Conservation (phyloP, 2,888 invertebrate genomes). For the Oxycera nigricornis region DNA sequence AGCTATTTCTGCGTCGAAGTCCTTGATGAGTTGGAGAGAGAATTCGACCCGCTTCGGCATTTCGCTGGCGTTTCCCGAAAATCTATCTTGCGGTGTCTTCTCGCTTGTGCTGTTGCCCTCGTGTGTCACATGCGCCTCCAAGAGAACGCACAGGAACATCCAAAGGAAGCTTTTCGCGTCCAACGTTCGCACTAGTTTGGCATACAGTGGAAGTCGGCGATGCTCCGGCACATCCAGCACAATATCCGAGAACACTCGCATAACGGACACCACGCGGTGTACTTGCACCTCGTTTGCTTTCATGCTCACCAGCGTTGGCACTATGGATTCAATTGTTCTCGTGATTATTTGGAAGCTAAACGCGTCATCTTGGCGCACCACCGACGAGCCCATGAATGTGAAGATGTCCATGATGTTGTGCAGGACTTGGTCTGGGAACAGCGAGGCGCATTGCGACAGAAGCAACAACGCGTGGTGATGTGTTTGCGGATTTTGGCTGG, state of each 20-base stretch:
- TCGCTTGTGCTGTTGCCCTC: constrained; percentile 63
- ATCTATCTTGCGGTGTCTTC: constrained; percentile 43
- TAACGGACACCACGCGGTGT: constrained; percentile 67
- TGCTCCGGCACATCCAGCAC: constrained; percentile 93
- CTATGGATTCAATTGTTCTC: constrained; percentile 86
- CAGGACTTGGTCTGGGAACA: constrained; percentile 83
- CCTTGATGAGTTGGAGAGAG: constrained; percentile 70
- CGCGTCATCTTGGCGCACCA: constrained; percentile 90
- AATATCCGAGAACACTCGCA: constrained; percentile 90
- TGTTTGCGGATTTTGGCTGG: constrained; percentile 92
- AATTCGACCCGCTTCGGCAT: constrained; percentile 70
- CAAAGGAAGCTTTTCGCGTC: constrained; percentile 71
- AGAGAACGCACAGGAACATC: constrained; percentile 73
- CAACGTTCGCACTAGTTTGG: constrained; percentile 78
- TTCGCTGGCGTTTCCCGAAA: constrained; percentile 62
- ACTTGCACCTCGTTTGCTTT: constrained; percentile 58
- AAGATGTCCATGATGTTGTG: constrained; percentile 96
- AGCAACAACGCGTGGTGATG: constrained; percentile 91
- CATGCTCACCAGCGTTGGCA: constrained; percentile 79
- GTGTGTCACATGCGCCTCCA: constrained; percentile 74
- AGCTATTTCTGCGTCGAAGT: constrained; percentile 70
- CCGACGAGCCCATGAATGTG: constrained; percentile 95
- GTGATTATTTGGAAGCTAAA: constrained; percentile 94
- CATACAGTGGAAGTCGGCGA: constrained; percentile 80
- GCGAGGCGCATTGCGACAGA: constrained; percentile 77